Base-by-base conservation (phyloP, 2,113 vertebrate genomes). In the Dascyllus trimaculatus region DNA sequence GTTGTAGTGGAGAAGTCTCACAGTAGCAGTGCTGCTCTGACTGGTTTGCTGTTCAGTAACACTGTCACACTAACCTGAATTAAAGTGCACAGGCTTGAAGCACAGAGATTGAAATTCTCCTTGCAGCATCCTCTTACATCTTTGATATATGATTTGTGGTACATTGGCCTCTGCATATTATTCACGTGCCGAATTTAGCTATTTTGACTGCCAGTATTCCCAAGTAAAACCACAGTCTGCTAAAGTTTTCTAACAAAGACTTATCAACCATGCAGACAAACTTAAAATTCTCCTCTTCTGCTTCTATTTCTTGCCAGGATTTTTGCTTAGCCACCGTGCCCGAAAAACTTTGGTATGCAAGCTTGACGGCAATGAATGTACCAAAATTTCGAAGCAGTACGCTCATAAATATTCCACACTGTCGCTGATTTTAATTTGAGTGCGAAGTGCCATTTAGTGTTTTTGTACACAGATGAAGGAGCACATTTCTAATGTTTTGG, bases 371-470 rank as follows among this genome's bases (percentile, higher is more conserved):
- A 45, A 38, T 61, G 72, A 87, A 43, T 66, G 60, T 46, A 48
- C 35, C 49, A 15, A 75, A 54, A 80, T 75, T 71, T 59, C 43
- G 18, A 75, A 56, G 69, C 48, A 69, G 52, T 40, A 7, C 54
- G 40, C 86, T 86, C 70, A 83, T 81, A 87, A 89, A 85, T 87
- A 85, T 85, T 82, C 75, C 52, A 57, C 61, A 71, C 68, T 64
- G n/a, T 74, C 75, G 71, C 21, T 71, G 71, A 77, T 85, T 92
- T 88, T 88, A 90, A 90, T 89, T 91, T 91, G 65, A 85, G 71
- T 69, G 78, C 15, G 22, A 82, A 71, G 73, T 78, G 71, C 75
- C 69, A 80, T 85, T 84, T 77, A 49, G 57, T 18, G 35, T 81
- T 78, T 86, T 89, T 71, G 45, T 71, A 29, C 65, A 86, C 82